A percentile compares a stretch with the other conserved stretches of the same genome.
Evolutionary conservation across 2,113 vertebrate species (phyloP).

Genomic region (Electrona antarctica): DNA sequence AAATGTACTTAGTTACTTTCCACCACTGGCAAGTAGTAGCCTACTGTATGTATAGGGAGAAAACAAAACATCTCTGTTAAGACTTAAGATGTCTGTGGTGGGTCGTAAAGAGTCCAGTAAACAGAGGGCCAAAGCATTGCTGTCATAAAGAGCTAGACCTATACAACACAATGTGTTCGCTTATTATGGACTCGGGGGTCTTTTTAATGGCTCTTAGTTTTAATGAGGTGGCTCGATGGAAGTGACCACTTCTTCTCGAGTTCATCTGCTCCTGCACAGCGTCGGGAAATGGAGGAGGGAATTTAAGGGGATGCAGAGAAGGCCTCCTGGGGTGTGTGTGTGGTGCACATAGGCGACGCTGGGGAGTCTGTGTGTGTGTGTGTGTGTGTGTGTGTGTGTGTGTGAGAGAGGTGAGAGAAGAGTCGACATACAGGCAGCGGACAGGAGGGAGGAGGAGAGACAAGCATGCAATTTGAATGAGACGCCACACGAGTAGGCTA

Average conservation of each 20-base stretch:
- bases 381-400: background rate
- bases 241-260: background rate
- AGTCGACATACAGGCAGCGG: too few species aligned
- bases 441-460: too few species aligned
- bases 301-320: background rate
- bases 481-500: too few species aligned
- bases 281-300: background rate
- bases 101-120: constrained; percentile 44
- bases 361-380: too few species aligned
- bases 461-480: too few species aligned
- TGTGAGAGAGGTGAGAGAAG: too few species aligned
- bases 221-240: constrained; percentile 7
- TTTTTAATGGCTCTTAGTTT: constrained; percentile 30
- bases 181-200: constrained; percentile 38
- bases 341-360: too few species aligned
- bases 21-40: background rate
- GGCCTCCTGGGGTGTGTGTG: constrained; percentile 31
- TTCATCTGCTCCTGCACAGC: background rate
- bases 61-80: constrained; percentile 40
- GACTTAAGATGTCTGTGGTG: constrained; percentile 39
- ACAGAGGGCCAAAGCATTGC: constrained; percentile 35
- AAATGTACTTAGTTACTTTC: too few species aligned
- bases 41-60: background rate
- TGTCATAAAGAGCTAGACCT: constrained; percentile 40
- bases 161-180: constrained; percentile 37